Conservation (phyloP, 1,140 invertebrate genomes). For the Saxidomus purpurata region DNA sequence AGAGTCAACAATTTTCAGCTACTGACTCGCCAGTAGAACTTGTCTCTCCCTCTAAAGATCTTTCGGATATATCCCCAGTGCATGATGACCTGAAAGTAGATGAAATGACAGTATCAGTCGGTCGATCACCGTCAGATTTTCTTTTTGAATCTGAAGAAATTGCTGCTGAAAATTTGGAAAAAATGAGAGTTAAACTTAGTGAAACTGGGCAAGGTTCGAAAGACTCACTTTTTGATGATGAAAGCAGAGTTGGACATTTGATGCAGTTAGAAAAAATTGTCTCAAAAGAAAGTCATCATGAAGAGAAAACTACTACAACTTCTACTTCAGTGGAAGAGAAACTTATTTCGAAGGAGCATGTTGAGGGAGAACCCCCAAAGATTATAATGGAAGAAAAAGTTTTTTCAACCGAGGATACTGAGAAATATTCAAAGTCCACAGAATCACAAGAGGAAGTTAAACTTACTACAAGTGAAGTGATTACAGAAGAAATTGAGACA, state of each 20-base stretch:
- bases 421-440: constrained; percentile 53
- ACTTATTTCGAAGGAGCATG: constrained; percentile 41
- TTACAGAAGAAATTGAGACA: constrained; percentile 52
- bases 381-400: constrained; percentile 57
- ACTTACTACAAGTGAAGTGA: constrained; percentile 50
- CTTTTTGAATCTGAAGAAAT: constrained; percentile 53
- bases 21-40: constrained; percentile 77
- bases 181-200: not conserved
- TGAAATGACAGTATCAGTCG: constrained; percentile 73
- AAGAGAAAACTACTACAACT: constrained; percentile 58
- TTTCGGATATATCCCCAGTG: constrained; percentile 69
- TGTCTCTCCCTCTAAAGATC: constrained; percentile 70
- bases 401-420: constrained; percentile 56
- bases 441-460: constrained; percentile 47
- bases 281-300: constrained; percentile 43
- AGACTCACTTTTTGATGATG: constrained; percentile 52
- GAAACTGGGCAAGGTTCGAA: not conserved
- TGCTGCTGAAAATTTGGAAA: constrained; percentile 41
- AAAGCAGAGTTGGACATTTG: constrained; percentile 44
- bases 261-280: constrained; percentile 50
- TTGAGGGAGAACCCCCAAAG: constrained; percentile 49
- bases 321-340: constrained; percentile 63
- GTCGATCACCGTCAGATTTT: constrained; percentile 80
- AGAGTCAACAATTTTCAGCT: constrained; percentile 69
- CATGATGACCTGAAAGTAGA: constrained; percentile 64